A percentile compares a stretch with the other conserved stretches of the same genome.
Evolutionary conservation across 2,797 vertebrate species (phyloP).

Genomic region (Acanthis flammea): DNA sequence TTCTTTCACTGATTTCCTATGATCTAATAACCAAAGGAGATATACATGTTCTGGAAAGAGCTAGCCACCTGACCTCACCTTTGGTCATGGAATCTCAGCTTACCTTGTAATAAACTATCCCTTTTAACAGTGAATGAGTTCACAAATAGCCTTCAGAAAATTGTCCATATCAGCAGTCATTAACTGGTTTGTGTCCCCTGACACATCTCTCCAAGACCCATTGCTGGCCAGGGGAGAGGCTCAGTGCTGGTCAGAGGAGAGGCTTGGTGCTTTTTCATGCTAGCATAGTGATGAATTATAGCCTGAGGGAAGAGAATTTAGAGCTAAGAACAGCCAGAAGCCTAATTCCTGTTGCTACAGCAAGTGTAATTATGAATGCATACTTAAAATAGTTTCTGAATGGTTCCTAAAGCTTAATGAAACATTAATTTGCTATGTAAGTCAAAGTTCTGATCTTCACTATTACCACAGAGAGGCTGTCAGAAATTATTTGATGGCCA

Average conservation of each 20-base stretch:
- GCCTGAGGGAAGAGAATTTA: neutral
- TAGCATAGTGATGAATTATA: neutral
- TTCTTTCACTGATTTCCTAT: neutral
- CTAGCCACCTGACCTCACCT: neutral
- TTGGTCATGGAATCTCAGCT: neutral
- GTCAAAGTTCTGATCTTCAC: neutral
- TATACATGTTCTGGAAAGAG: neutral
- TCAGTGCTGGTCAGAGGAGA: neutral
- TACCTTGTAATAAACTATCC: neutral
- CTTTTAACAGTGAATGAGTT: neutral
- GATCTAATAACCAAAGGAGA: neutral
- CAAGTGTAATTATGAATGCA: neutral
- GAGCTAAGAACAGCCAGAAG: neutral
- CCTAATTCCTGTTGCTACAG: neutral
- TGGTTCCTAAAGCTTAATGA: neutral
- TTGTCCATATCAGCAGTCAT: neutral
- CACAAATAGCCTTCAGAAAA: slow-evolving; percentile 10
- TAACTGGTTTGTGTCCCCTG: neutral
- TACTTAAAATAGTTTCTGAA: slow-evolving; percentile 14
- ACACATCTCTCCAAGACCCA: neutral
- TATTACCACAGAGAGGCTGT: neutral
- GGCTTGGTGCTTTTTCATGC: neutral
- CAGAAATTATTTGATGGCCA: neutral
- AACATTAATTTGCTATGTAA: neutral
- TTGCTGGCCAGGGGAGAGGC: neutral